phyloP scores from a whole-genome alignment of 1,140 invertebrate species.

The Caenorhabditis latens region DNA sequence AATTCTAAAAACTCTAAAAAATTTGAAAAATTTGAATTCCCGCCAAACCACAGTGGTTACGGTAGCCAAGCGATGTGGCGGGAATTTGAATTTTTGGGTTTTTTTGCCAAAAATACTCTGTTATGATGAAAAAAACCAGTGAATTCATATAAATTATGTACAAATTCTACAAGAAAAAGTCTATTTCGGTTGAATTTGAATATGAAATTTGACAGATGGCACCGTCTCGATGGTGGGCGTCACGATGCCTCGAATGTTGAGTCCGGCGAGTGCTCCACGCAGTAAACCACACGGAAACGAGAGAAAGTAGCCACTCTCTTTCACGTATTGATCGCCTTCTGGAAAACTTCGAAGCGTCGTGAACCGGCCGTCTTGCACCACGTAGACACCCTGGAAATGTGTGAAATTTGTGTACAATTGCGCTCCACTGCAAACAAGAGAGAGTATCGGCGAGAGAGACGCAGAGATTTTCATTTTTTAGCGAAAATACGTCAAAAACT shows the following conservation, averaged over 20 bases:
- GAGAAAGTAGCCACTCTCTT: constrained; percentile 90
- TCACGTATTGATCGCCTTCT: constrained; percentile 89
- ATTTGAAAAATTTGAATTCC: no score
- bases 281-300: constrained; percentile 95
- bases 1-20: background rate
- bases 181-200: constrained; percentile 71
- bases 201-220: constrained; percentile 90
- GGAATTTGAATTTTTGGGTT: no score
- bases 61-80: no score
- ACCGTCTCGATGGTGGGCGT: constrained; percentile 92
- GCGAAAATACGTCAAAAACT: no score
- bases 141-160: background rate
- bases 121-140: no score
- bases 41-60: no score
- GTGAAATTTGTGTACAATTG: no score
- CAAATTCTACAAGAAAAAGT: background rate
- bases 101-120: no score
- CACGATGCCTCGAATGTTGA: constrained; percentile 89
- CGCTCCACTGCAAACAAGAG: no score
- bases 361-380: constrained; percentile 96
- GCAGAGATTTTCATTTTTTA: no score
- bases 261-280: constrained; percentile 91
- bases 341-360: constrained; percentile 90
- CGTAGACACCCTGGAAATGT: constrained; percentile 87
- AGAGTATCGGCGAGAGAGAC: no score